These are phyloP conservation scores for Myripristis murdjan DNA, from an alignment of 2,797 vertebrate species.

Conservation along the genomic window DNA sequence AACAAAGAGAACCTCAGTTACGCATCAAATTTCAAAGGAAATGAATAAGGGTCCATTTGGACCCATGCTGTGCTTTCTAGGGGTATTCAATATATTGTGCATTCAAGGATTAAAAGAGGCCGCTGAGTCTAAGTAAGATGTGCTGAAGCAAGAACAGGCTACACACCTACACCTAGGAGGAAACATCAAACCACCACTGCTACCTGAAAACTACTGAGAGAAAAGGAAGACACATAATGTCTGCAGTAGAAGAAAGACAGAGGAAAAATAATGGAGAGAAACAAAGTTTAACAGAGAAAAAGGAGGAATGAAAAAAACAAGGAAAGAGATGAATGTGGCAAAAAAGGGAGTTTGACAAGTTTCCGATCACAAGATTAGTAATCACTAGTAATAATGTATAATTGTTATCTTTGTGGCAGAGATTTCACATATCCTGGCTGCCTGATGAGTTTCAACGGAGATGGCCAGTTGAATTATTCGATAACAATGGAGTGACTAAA, in stretches of 20 bases:
- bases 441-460: constrained; percentile 48
- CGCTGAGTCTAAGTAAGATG: neutral
- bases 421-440: too few species aligned
- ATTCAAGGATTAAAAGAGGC: constrained; percentile 22
- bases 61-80: too few species aligned
- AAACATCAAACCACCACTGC: constrained; percentile 13
- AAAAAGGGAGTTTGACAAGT: constrained; percentile 52
- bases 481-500: neutral
- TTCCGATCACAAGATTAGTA: too few species aligned
- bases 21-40: too few species aligned
- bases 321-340: neutral
- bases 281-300: neutral
- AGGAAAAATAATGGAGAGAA: neutral
- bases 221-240: constrained; percentile 2
- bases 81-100: too few species aligned
- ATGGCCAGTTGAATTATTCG: constrained; percentile 22
- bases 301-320: constrained; percentile 10
- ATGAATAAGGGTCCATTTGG: too few species aligned
- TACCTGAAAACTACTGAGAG: constrained; percentile 14
- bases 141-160: constrained; percentile 17
- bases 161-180: constrained; percentile 10
- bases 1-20: too few species aligned
- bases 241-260: neutral
- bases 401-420: too few species aligned
- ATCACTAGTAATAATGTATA: too few species aligned